Evolutionary conservation across 92 coral and sea anemone species (phyloP).

Genomic region (Palythoa heliodiscus): DNA sequence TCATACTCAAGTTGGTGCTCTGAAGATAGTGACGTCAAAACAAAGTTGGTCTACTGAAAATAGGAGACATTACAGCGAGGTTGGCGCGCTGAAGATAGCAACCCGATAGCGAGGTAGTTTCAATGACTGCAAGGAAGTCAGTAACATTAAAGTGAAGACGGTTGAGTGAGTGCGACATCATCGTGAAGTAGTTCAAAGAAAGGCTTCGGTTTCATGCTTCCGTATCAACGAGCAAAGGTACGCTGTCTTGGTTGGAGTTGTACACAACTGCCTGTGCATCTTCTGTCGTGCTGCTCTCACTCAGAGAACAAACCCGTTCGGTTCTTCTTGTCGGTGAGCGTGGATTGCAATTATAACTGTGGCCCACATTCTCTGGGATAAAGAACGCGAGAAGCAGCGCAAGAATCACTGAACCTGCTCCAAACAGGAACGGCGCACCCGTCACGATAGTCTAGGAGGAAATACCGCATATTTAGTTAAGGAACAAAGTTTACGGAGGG

Average conservation of each 20-base stretch:
- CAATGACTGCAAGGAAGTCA: too few relatives aligned
- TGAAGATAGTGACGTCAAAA: too few relatives aligned
- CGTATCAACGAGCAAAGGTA: constrained; percentile 39
- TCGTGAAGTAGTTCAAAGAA: not conserved
- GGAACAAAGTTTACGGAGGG: too few relatives aligned
- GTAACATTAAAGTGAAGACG: too few relatives aligned
- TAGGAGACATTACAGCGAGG: too few relatives aligned
- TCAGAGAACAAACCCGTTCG: constrained; percentile 43
- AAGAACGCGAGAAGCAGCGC: constrained; percentile 93
- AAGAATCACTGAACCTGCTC: constrained; percentile 96
- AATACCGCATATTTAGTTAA: not conserved
- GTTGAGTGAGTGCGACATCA: too few relatives aligned
- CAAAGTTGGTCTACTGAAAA: too few relatives aligned
- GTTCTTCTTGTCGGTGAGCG: constrained; percentile 77
- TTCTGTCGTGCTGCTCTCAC: constrained; percentile 37
- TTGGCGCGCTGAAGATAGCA: too few relatives aligned
- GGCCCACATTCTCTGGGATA: constrained; percentile 84
- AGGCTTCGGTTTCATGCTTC: constrained; percentile 21
- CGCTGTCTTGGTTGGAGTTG: constrained; percentile 40
- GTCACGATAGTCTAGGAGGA: constrained; percentile 76
- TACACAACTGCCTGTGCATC: constrained; percentile 28
- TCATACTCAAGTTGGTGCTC: too few relatives aligned
- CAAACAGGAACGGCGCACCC: constrained; percentile 98
- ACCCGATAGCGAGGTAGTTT: too few relatives aligned
- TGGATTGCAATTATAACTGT: constrained; percentile 33